Base-by-base conservation (phyloP, 1,140 invertebrate genomes). In the Euura lappo region DNA sequence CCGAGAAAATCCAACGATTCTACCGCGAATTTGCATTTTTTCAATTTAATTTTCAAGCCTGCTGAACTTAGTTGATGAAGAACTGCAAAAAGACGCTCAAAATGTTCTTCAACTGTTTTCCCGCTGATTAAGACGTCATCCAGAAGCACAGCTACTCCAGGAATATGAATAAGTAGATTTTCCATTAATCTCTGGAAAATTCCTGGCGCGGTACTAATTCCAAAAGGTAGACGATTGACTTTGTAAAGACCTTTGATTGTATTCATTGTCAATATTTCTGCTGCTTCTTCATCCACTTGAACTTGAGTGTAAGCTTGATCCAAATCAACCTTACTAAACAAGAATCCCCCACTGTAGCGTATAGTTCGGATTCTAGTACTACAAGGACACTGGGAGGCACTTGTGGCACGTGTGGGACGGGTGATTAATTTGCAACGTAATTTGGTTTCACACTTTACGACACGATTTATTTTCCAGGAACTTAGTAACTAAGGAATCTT, bases 201-300 rank as follows among this genome's bases (percentile, higher is more conserved):
- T 13, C 72, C 74, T 3, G 76, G 76, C 2, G 75, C 73, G 7
- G 72, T 70, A 44, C 81, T 79, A 6, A 89, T 81, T 2, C 89
- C 88, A 79, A 88, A 90, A 7, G 84, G 82, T 73, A 91, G 72
- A 4, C 88, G 70, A 45, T 86, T 86, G 13, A 89, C 86, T 6
- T 78, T 74, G 76, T 84, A 90, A n/a, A 89, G 70, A 5, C 89
- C 88, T 68, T 81, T 81, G 42, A 84, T 86, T 6, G 81, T 84
- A 68, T 81, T 83, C 45, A 84, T 74, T 0, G 80, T 81, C 6
- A 83, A 64, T 2, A 78, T 13, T 74, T 79, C 77, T 43, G 79
- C 64, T 7, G 83, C 78, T 6, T 75, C 66, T 1, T 86, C 80
- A 70, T 80, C 76, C 0, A 86, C 80, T 2, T 64, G 45, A n/a